Conservation (phyloP, 1,140 invertebrate species). For the Elysia chlorotica region DNA sequence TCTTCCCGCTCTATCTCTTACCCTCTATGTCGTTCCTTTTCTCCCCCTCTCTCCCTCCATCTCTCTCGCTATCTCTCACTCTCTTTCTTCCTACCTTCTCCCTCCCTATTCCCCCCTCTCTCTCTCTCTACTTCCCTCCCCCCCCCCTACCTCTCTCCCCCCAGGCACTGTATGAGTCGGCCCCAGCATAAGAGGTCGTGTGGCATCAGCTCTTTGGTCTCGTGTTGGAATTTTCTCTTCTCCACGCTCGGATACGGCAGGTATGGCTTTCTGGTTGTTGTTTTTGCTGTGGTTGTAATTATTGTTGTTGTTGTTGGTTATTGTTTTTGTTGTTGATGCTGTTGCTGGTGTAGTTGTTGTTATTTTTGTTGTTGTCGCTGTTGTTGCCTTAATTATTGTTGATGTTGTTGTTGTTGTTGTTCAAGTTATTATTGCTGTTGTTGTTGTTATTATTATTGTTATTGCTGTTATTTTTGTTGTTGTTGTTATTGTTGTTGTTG, state of each 20-base stretch:
- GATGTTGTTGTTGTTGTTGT: too few species aligned
- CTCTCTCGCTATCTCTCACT: neutral
- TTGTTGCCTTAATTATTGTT: too few species aligned
- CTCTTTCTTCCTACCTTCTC: neutral
- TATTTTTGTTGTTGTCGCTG: too few species aligned
- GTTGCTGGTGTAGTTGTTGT: neutral
- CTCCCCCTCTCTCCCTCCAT: too few species aligned
- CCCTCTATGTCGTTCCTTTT: neutral
- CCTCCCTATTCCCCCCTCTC: neutral
- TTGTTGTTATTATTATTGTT: too few species aligned
- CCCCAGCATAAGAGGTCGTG: slow-evolving; percentile 58
- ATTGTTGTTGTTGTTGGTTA: neutral
- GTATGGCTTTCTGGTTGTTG: too few species aligned
- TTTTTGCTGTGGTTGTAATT: too few species aligned
- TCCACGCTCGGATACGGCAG: slow-evolving; percentile 53
- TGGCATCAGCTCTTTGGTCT: slow-evolving; percentile 56
- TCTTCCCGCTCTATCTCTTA: too few species aligned
- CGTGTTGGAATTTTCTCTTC: slow-evolving; percentile 60
- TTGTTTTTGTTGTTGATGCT: neutral
- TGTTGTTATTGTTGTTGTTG: too few species aligned
- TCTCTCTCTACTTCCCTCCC: neutral
- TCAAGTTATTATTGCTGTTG: too few species aligned
- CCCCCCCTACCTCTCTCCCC: slow-evolving; percentile 4
- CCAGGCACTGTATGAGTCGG: slow-evolving; percentile 57
- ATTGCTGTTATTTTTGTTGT: too few species aligned